These are phyloP conservation scores for Megastigmus dorsalis DNA, from an alignment of 2,888 invertebrate genomes.

Conservation along the genomic window DNA sequence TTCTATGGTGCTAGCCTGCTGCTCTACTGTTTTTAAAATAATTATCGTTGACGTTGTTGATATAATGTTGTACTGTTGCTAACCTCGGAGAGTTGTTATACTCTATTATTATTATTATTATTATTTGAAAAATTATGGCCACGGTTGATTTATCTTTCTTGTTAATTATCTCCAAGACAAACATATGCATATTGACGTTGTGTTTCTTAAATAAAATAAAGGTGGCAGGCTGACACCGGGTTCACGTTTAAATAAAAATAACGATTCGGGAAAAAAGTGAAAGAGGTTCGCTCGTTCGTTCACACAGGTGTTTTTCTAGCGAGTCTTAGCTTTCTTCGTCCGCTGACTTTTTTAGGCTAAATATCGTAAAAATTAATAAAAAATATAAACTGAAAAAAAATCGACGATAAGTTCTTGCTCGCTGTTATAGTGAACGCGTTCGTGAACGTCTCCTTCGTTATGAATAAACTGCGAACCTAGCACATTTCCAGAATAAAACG, in stretches of 20 bases:
- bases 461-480: conserved; percentile 55
- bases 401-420: conserved; percentile 51
- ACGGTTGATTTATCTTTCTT: conserved; percentile 47
- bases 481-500: conserved; percentile 53
- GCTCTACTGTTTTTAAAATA: conserved; percentile 51
- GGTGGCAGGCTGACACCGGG: conserved; percentile 43
- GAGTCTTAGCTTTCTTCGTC: conserved; percentile 56
- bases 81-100: conserved; percentile 45
- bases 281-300: conserved; percentile 56
- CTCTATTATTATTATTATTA: conserved; percentile 49
- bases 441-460: conserved; percentile 47
- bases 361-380: conserved; percentile 52
- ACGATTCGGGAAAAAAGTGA: conserved; percentile 52
- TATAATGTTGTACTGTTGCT: conserved; percentile 51
- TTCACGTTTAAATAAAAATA: conserved; percentile 50
- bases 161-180: conserved; percentile 45
- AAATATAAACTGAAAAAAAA: conserved; percentile 50
- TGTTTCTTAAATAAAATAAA: conserved; percentile 44
- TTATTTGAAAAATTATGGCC: conserved; percentile 48
- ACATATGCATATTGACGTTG: conserved; percentile 44
- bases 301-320: conserved; percentile 52
- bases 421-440: conserved; percentile 48
- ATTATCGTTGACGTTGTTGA: conserved; percentile 55
- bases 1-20: conserved; percentile 48
- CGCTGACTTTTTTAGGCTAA: conserved; percentile 56